Evolutionary conservation across 2,888 invertebrate species (phyloP).

Genomic region (Limenitis arthemis): DNA sequence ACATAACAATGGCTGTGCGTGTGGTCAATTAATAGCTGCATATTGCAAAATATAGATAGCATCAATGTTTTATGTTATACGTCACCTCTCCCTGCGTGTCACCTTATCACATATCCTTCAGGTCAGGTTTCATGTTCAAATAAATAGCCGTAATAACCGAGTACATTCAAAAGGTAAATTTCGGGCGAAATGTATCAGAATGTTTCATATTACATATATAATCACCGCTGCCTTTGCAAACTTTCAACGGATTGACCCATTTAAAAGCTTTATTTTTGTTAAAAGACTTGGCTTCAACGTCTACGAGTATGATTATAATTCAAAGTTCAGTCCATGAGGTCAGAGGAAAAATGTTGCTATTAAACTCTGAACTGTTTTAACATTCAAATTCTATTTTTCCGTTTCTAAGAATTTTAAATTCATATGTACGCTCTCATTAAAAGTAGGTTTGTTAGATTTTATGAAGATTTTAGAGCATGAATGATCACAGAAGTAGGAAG

Average conservation of each 20-base stretch:
- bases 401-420: neutral
- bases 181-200: slow-evolving; percentile 3
- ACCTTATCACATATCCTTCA: slow-evolving; percentile 12
- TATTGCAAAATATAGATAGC: slow-evolving; percentile 37
- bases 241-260: slow-evolving; percentile 17
- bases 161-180: slow-evolving; percentile 11
- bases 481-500: slow-evolving; percentile 26
- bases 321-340: slow-evolving; percentile 12
- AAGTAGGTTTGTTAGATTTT: slow-evolving; percentile 2
- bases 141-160: slow-evolving; percentile 13
- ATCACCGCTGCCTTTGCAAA: slow-evolving; percentile 4
- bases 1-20: slow-evolving; percentile 26
- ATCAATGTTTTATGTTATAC: slow-evolving; percentile 28
- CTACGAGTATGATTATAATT: slow-evolving; percentile 5
- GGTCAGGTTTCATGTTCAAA: slow-evolving; percentile 4
- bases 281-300: slow-evolving; percentile 6
- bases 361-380: slow-evolving; percentile 3
- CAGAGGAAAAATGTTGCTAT: slow-evolving; percentile 11
- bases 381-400: slow-evolving; percentile 1
- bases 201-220: slow-evolving; percentile 10
- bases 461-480: neutral
- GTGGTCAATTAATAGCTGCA: slow-evolving; percentile 51
- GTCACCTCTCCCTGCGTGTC: slow-evolving; percentile 5
- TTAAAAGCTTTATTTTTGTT: slow-evolving; percentile 8
- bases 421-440: neutral